Base-by-base conservation (phyloP, 1,140 invertebrate species). In the Drosophila santomea region DNA sequence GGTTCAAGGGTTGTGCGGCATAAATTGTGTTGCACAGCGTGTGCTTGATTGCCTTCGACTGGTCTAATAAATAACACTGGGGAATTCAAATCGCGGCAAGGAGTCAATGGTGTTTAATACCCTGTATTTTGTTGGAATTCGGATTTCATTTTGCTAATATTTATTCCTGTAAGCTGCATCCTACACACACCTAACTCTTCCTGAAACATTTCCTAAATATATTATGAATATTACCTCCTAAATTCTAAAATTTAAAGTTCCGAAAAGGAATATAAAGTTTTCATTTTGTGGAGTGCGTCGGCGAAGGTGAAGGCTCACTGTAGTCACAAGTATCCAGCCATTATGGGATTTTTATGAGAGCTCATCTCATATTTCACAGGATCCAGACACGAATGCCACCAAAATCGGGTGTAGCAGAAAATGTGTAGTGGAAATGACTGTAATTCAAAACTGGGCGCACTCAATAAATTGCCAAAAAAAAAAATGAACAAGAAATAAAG, bases 1-100 rank as follows among this genome's bases (percentile, higher is more conserved):
- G 59, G 62, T 47, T 77, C 74, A 77, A 83, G 83, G 82, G 79
- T 81, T 66, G 76, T 17, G 80, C 50, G 35, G 83, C 83, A 88
- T 86, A 88, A 86, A 88, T 86, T 82, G 54, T 58, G 52, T 43
- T 3, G 71, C 66, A 50, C 83, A 88, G 80, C 71, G 52, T 88
- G 83, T 77, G 67, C 73, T 78, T 79, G 80, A 88, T 88, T 79
- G 84, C 84, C 83, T 47, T 58, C 36, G 43, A 52, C 50, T 69
- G 54, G 54, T 17, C 39, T 51, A 43, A 75, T 75, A 75, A 75
- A 75, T 75, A 75, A 75, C 36, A 28, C 39, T 5, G 43, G 44
- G 14, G 41, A 20, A 5, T 35, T 14, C 2, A 12, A 17, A 11
- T 44, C 2, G 4, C 3, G n/a, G 20, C 17, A 20, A 15, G 23